Base-by-base conservation (phyloP, 2,888 invertebrate species). In the Blastobasis adustella region DNA sequence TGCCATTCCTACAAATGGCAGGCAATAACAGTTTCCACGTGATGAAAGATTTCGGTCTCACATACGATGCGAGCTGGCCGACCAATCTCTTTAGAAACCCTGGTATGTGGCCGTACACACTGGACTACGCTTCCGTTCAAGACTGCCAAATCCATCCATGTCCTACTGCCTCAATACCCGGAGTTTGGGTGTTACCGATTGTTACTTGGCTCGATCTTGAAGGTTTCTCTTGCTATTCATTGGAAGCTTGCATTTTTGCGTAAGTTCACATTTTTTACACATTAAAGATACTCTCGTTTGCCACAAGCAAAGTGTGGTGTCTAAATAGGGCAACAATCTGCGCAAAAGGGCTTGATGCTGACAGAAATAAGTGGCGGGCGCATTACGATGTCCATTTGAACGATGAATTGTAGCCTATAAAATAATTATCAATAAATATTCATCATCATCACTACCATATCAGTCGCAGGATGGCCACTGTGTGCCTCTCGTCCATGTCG, bases 131-230 rank as follows among this genome's bases (percentile, higher is more conserved):
- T 1, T 87, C 90, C 0, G 82, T 58, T n/a, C 91, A 92, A 67
- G 90, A 90, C 53, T 93, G 93, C 53, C 62, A 74, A 5, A 79
- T 90, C 8, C 82, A 77, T 0, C 85, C 87, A 0, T 93, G 93
- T 63, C 92, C 93, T 0, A 79, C 71, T 1, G 86, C 90, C 0
- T 78, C 90, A 0, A 82, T 90, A 62, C 89, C 90, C 6, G 91
- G 91, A 0, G 72, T 90, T 44, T 94, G 93, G 94, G 90, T 92
- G 0, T 65, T 91, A 0, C 94, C 94, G 1, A 92, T 94, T 78
- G 71, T 91, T 1, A 82, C 90, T 47, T 90, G 92, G 79, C 54
- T 65, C 5, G 91, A 91, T 58, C 60, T 76, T 0, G 58, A 74
- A 3, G 77, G 76, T 0, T 58, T 69, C 23, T 79, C 89, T 6